phyloP scores from a whole-genome alignment of 2,113 vertebrate genomes.

The Odontesthes bonariensis region DNA sequence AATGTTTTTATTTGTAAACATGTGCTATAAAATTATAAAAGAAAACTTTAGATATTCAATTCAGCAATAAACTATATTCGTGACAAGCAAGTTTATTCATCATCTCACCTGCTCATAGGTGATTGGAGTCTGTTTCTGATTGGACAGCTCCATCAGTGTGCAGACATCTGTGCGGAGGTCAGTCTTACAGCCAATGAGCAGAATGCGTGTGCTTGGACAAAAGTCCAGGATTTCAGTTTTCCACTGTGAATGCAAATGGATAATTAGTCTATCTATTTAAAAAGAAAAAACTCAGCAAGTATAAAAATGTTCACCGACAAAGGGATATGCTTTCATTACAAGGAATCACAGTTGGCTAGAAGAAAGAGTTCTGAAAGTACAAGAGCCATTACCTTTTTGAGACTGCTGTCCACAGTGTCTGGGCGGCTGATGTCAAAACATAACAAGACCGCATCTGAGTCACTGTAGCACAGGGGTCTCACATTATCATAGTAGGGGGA shows the following conservation, averaged over 20 bases:
- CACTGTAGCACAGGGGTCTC: conserved; percentile 96
- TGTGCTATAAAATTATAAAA: neutral
- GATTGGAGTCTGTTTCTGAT: conserved; percentile 93
- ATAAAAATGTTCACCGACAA: neutral
- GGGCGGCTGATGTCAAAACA: conserved; percentile 97
- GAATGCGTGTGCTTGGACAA: conserved; percentile 91
- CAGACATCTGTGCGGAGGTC: conserved; percentile 95
- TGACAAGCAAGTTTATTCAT: neutral
- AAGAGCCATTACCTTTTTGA: conserved; percentile 89
- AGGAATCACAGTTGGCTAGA: fast-evolving
- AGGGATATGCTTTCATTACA: neutral
- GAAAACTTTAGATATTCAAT: neutral
- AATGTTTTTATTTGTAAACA: neutral
- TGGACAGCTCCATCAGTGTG: conserved; percentile 94
- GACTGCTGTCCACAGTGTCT: conserved; percentile 90
- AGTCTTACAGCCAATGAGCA: conserved; percentile 95
- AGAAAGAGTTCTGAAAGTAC: neutral
- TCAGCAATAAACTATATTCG: neutral
- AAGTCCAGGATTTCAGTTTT: conserved; percentile 94
- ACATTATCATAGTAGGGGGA: conserved; percentile 98
- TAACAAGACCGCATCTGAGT: conserved; percentile 93
- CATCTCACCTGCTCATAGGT: conserved; percentile 92
- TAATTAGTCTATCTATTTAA: neutral
- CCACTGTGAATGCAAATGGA: conserved; percentile 83
- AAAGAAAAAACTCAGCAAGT: neutral